phyloP scores from a whole-genome alignment of 2,113 vertebrate genomes.

The Eptesicus fuscus region DNA sequence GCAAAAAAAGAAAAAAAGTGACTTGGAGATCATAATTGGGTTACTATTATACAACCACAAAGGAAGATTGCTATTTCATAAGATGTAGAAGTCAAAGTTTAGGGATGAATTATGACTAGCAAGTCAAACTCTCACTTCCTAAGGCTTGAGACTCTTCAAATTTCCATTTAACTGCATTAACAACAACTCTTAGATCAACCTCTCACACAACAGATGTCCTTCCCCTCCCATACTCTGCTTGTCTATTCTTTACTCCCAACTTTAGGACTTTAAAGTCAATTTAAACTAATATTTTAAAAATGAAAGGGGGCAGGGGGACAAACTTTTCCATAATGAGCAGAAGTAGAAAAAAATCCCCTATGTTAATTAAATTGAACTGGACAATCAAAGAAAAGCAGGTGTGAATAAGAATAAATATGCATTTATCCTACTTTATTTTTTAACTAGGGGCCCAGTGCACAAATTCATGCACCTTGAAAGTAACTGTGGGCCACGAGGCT shows the following conservation, averaged over 20 bases:
- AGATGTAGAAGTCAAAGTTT: not conserved
- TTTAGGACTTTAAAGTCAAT: not conserved
- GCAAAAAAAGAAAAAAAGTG: not conserved
- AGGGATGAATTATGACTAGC: not conserved
- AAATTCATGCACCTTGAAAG: no score
- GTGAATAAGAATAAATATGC: not conserved
- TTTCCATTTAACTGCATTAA: not conserved
- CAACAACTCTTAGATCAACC: not conserved
- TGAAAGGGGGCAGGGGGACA: not conserved
- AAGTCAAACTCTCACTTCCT: not conserved
- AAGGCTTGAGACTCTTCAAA: not conserved
- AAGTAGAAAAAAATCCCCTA: not conserved
- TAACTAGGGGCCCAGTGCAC: not conserved
- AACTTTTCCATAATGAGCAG: not conserved
- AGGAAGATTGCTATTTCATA: not conserved
- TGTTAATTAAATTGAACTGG: not conserved
- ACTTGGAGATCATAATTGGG: not conserved
- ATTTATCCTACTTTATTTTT: slow-evolving; percentile 10
- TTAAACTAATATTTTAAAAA: not conserved
- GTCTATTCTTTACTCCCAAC: not conserved
- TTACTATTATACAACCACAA: not conserved
- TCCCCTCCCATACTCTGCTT: not conserved
- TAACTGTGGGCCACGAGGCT: no score
- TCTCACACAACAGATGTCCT: not conserved
- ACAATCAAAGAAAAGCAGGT: not conserved